Conservation (phyloP, 1,140 invertebrate genomes). For the Hycleus phaleratus region DNA sequence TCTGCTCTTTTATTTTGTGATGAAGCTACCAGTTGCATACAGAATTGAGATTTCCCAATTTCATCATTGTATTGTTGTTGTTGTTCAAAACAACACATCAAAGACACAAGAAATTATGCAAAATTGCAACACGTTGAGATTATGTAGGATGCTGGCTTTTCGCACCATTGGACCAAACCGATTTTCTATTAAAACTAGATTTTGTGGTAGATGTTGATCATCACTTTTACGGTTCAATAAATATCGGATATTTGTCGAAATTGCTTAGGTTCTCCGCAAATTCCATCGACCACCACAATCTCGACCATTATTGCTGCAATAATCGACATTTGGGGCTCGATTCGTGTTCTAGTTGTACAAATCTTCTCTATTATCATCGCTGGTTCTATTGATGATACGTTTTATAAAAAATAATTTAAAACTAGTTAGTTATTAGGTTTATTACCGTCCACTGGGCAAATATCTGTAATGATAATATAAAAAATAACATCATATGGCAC, state of each 20-base stretch:
- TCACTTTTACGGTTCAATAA: constrained; percentile 2
- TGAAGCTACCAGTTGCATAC: constrained; percentile 27
- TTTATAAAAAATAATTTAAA: too few relatives aligned
- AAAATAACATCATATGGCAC: constrained; percentile 3
- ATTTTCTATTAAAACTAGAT: background rate
- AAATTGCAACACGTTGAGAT: too few relatives aligned
- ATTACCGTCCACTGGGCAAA: constrained; percentile 9
- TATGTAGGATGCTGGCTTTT: background rate
- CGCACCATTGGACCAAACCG: constrained; percentile 17
- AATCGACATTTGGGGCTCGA: too few relatives aligned
- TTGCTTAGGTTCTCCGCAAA: too few relatives aligned
- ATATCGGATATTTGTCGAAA: background rate
- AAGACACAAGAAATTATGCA: too few relatives aligned
- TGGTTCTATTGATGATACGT: too few relatives aligned
- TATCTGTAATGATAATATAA: constrained; percentile 9
- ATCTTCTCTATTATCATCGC: too few relatives aligned
- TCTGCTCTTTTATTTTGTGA: constrained; percentile 36
- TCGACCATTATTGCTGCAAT: too few relatives aligned
- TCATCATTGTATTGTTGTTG: constrained; percentile 5
- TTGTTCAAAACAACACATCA: too few relatives aligned
- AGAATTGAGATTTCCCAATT: constrained; percentile 30
- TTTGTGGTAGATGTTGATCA: constrained; percentile 2
- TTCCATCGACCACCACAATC: too few relatives aligned
- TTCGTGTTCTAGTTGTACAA: too few relatives aligned
- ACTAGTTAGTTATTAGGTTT: too few relatives aligned